These are phyloP conservation scores for Haliclona indistincta DNA, from an alignment of 37 sponge, comb jelly and placozoan species.

Conservation along the genomic window DNA sequence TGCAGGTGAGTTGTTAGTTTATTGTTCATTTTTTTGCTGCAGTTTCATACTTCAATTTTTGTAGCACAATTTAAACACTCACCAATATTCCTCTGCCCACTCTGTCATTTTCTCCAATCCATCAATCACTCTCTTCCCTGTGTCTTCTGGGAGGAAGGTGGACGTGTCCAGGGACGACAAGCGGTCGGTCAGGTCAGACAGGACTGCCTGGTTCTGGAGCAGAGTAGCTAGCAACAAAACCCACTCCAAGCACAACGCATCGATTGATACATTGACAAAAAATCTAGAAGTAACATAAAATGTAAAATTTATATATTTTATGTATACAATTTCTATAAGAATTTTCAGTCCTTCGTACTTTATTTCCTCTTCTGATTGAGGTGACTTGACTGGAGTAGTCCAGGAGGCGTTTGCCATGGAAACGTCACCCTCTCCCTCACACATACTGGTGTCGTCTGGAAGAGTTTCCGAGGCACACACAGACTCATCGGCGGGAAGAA, in stretches of 20 bases:
- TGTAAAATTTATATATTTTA: not conserved
- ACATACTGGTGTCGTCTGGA: not conserved
- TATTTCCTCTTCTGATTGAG: slow-evolving; percentile 66
- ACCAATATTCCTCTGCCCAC: slow-evolving; percentile 3
- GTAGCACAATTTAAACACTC: too few relatives aligned
- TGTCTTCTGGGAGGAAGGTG: not conserved
- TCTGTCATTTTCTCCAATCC: not conserved
- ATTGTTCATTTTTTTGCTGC: too few relatives aligned
- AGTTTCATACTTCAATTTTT: too few relatives aligned
- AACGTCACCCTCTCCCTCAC: slow-evolving; percentile 50
- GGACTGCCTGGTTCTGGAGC: slow-evolving; percentile 39
- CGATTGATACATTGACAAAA: slow-evolving; percentile 47
- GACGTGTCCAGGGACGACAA: not conserved
- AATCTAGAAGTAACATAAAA: slow-evolving; percentile 31
- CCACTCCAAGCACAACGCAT: slow-evolving; percentile 70
- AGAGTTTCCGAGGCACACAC: not conserved
- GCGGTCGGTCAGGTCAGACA: not conserved
- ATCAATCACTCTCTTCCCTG: not conserved
- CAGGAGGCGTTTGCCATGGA: slow-evolving; percentile 13
- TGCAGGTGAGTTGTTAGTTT: too few relatives aligned
- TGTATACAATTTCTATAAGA: not conserved
- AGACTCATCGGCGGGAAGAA: too few relatives aligned
- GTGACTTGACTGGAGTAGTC: slow-evolving; percentile 18
- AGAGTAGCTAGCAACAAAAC: slow-evolving; percentile 37
- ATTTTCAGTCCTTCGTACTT: slow-evolving; percentile 47